Evolutionary conservation across 1,140 invertebrate species (phyloP).

Genomic region (honey bee (Apis mellifera)): Amel_HAv3.1 CM009940.2:3553001-3553500

Average conservation of each 20-base stretch:
- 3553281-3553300: not conserved
- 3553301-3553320: no score
- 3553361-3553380: no score
- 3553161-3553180: no score
- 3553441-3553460: no score
- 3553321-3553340: no score
- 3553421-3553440: no score
- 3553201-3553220: not conserved
- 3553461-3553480: no score
- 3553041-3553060: not conserved
- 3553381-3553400: no score
- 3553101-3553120: not conserved
- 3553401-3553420: no score
- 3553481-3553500: not conserved
- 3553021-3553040: constrained; percentile 32
- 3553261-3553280: not conserved
- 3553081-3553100: constrained; percentile 23
- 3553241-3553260: not conserved
- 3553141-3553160: not conserved
- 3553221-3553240: not conserved
- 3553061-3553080: constrained; percentile 1
- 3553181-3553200: not conserved
- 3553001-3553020: constrained; percentile 19
- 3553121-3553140: not conserved
- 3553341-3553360: no score